Percentiles rank a stretch among this genome's conserved stretches.
Evolutionary conservation across 2,888 invertebrate species (phyloP).

Genomic region (Drepana falcataria): DNA sequence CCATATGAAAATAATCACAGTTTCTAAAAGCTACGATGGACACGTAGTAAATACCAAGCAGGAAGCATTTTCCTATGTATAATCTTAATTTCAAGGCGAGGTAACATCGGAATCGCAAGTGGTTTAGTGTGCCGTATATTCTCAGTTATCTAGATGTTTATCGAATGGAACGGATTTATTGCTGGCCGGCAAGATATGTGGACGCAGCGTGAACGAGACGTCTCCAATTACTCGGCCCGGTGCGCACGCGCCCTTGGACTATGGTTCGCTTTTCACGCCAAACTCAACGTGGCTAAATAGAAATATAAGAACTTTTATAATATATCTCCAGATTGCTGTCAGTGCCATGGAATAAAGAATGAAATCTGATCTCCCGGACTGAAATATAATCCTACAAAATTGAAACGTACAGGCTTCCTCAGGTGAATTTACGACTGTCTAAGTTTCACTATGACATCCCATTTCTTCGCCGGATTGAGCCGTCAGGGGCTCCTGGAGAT

Average conservation of each 20-base stretch:
- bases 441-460: conserved; percentile 48
- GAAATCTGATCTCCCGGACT: conserved; percentile 22
- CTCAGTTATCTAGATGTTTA: conserved; percentile 14
- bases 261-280: conserved; percentile 36
- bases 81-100: background rate
- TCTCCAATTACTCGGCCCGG: conserved; percentile 37
- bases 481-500: conserved; percentile 62
- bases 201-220: conserved; percentile 23
- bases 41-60: background rate
- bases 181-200: conserved; percentile 15
- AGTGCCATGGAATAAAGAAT: background rate
- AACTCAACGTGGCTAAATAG: conserved; percentile 28
- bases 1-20: conserved; percentile 1
- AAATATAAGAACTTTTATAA: no score
- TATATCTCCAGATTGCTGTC: conserved; percentile 18
- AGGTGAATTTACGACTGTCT: conserved; percentile 43
- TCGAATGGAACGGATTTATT: conserved; percentile 17
- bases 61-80: background rate
- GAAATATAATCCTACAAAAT: conserved; percentile 39
- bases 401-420: conserved; percentile 44
- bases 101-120: background rate
- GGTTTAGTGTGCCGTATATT: background rate
- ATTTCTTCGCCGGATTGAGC: conserved; percentile 65
- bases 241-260: conserved; percentile 48
- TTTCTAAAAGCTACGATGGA: no score